These are phyloP conservation scores for Myathropa florea DNA, from an alignment of 2,888 invertebrate genomes.

Conservation along the genomic window DNA sequence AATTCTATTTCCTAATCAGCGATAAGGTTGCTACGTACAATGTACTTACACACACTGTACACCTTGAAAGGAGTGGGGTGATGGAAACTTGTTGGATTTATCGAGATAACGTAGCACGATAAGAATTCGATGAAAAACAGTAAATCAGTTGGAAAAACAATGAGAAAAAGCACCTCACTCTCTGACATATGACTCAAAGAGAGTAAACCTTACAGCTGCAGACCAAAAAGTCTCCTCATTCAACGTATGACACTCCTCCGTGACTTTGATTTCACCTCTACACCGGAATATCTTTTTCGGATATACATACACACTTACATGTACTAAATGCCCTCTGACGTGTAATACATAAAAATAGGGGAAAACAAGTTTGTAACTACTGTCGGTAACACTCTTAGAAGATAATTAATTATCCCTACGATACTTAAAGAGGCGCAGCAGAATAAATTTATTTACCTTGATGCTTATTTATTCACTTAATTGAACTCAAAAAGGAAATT, in stretches of 20 bases:
- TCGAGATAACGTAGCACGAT: not conserved
- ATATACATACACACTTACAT: constrained; percentile 19
- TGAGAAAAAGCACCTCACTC: not conserved
- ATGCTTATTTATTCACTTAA: constrained; percentile 21
- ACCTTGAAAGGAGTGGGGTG: not conserved
- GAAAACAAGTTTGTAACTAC: not conserved
- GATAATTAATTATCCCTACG: not conserved
- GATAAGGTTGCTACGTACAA: not conserved
- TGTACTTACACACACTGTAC: not conserved
- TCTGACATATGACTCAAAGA: not conserved
- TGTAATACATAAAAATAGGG: constrained; percentile 1
- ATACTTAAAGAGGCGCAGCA: not conserved
- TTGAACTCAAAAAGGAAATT: constrained; percentile 27
- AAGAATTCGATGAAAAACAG: not conserved
- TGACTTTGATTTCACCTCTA: constrained; percentile 71
- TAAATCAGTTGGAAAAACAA: not conserved
- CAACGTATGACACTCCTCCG: constrained; percentile 39
- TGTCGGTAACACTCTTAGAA: not conserved
- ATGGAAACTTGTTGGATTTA: not conserved
- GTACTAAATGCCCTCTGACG: not conserved
- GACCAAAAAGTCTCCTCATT: constrained; percentile 26
- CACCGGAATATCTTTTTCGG: constrained; percentile 58
- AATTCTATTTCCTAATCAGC: not conserved
- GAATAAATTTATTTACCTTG: constrained; percentile 51
- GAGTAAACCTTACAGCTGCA: not conserved